A percentile compares a stretch with the other conserved stretches of the same genome.
Evolutionary conservation across 2,888 invertebrate genomes (phyloP).

Genomic region (Xestia xanthographa): DNA sequence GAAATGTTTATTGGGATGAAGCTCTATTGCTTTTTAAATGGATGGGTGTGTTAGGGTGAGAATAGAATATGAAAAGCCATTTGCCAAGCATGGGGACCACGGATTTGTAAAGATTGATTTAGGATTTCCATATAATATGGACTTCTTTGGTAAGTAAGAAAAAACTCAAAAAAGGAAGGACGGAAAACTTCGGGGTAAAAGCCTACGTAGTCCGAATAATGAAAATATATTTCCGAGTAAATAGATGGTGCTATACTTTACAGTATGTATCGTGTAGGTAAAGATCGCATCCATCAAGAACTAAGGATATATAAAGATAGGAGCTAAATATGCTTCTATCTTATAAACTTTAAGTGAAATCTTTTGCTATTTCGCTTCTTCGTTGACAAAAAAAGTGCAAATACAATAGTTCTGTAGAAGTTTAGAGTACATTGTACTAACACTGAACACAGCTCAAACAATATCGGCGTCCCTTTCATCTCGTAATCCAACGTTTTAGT

Average conservation of each 20-base stretch:
- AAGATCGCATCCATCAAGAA: background rate
- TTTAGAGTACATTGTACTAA: background rate
- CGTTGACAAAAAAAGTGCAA: background rate
- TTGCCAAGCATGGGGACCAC: background rate
- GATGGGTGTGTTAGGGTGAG: background rate
- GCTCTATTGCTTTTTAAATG: constrained; percentile 28
- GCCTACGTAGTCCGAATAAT: background rate
- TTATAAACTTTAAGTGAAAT: background rate
- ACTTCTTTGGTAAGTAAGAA: background rate
- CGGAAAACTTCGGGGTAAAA: background rate
- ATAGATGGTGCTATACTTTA: background rate
- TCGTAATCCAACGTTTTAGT: constrained; percentile 15
- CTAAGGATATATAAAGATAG: background rate
- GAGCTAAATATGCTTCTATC: background rate
- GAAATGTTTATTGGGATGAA: constrained; percentile 49
- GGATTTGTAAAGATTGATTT: background rate
- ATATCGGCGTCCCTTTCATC: constrained; percentile 7
- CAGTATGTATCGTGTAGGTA: background rate
- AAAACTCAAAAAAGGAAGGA: too few species aligned
- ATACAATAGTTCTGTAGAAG: background rate
- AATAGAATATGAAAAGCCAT: constrained; percentile 9
- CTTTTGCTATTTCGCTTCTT: background rate
- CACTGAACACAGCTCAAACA: constrained; percentile 16
- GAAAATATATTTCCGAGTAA: background rate
- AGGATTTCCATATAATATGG: constrained; percentile 26